Base-by-base conservation (phyloP, 2,113 vertebrate species). In the Hepsetus odoe region DNA sequence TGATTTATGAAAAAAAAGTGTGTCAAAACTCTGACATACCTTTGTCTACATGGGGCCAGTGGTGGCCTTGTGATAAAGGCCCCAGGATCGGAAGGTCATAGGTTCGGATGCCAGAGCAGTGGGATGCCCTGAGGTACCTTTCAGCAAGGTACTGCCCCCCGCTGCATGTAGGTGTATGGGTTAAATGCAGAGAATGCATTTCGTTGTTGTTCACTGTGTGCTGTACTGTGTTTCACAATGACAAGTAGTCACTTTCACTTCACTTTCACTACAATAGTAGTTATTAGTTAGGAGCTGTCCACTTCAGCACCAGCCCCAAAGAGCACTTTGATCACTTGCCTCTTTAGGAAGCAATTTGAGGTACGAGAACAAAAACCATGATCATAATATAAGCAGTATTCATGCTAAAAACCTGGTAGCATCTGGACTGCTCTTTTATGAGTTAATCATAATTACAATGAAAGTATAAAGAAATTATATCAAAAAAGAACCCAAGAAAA, bases 241-340 rank as follows among this genome's bases (percentile, higher is more conserved):
- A n/a, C n/a, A n/a, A n/a, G n/a, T n/a, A n/a, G n/a, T n/a, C n/a
- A n/a, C n/a, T n/a, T n/a, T n/a, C n/a, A n/a, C n/a, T n/a, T n/a
- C n/a, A n/a, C n/a, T n/a, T n/a, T n/a, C n/a, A n/a, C n/a, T n/a
- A 38, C 61, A 38, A 33, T 65, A 22, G 61, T 33, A 38, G 32
- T 65, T 38, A 65, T 35, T 32, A 64, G 30, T 30, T 35, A 16
- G 61, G 61, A 65, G 61, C 61, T 65, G 61, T 65, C 61, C 61
- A 65, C 33, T 65, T 65, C 61, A 65, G 61, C 61, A 65, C 61
- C 24, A 13, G 32, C 9, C 61, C 38, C 20, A 20, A 3, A 20
- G 33, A 3, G 32, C 1, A 10, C 61, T 65, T 65, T 65, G 33
- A 65, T 65, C 35, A 65, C 32, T 55, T 10, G 9, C 51, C 20